A percentile compares a stretch with the other conserved stretches of the same genome.
Conservation (phyloP, 1,140 invertebrate genomes). For the Pemphigus obesinymphae region DNA sequence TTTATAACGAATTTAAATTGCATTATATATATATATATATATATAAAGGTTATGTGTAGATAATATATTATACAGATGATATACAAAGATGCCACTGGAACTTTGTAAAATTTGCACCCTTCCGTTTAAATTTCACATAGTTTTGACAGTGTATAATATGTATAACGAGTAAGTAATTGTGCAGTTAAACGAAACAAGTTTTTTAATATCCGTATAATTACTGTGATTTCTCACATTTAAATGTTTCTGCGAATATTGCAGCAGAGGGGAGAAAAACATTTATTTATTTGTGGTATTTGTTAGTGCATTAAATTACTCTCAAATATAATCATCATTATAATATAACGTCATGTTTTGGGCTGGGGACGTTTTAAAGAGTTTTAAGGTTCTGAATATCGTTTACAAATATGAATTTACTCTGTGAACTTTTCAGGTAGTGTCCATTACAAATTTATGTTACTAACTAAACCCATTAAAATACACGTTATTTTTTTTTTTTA, state of each 20-base stretch:
- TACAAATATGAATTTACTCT: not conserved
- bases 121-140: too few relatives aligned
- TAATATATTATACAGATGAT: too few relatives aligned
- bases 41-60: too few relatives aligned
- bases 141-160: too few relatives aligned
- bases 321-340: not conserved
- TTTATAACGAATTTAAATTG: too few relatives aligned
- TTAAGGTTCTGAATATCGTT: not conserved
- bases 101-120: too few relatives aligned
- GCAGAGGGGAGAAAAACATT: not conserved
- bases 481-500: too few relatives aligned
- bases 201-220: not conserved
- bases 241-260: not conserved
- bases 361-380: not conserved
- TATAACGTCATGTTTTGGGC: not conserved
- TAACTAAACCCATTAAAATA: not conserved
- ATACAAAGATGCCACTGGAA: too few relatives aligned
- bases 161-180: not conserved
- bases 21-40: too few relatives aligned
- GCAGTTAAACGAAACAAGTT: not conserved
- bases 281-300: conserved; percentile 1
- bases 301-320: not conserved
- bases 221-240: not conserved
- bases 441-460: not conserved
- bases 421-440: not conserved